phyloP scores from a whole-genome alignment of 2,113 vertebrate genomes.

The Lycocorax pyrrhopterus region DNA sequence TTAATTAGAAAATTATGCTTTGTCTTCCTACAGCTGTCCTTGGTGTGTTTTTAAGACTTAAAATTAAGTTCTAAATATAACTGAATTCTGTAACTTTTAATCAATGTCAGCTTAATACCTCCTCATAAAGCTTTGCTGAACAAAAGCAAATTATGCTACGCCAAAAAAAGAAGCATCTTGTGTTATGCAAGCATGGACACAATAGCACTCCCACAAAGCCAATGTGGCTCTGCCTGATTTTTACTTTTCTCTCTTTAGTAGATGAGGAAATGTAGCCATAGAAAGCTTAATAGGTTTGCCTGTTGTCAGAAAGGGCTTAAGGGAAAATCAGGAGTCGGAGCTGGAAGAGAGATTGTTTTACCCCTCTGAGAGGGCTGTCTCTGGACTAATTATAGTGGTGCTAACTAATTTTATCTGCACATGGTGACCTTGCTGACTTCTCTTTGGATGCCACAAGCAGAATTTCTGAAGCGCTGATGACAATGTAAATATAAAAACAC shows the following conservation, averaged over 20 bases:
- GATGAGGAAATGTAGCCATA: not conserved
- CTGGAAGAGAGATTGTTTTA: not conserved
- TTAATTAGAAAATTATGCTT: not conserved
- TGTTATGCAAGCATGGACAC: not conserved
- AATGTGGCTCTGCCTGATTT: not conserved
- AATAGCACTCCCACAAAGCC: not conserved
- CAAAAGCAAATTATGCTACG: not conserved
- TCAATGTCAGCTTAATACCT: constrained; percentile 1
- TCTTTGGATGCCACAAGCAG: not conserved
- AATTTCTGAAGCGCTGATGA: not conserved
- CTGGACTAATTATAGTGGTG: not conserved
- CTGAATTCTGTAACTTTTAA: constrained; percentile 10
- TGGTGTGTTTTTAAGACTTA: constrained; percentile 7
- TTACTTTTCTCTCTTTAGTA: not conserved
- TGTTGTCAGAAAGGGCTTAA: not conserved
- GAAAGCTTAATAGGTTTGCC: not conserved
- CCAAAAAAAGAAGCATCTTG: not conserved
- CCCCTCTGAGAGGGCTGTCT: not conserved
- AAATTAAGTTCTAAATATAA: constrained; percentile 28
- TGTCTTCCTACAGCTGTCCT: not conserved
- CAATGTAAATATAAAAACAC: not conserved
- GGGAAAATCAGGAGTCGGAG: not conserved
- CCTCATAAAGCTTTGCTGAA: not conserved
- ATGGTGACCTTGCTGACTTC: not conserved
- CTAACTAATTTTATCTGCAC: not conserved